Evolutionary conservation across 1,140 invertebrate species (phyloP), one percentile per base, ranked within the genome.

Genomic region (Zaprionus vittiger): DNA sequence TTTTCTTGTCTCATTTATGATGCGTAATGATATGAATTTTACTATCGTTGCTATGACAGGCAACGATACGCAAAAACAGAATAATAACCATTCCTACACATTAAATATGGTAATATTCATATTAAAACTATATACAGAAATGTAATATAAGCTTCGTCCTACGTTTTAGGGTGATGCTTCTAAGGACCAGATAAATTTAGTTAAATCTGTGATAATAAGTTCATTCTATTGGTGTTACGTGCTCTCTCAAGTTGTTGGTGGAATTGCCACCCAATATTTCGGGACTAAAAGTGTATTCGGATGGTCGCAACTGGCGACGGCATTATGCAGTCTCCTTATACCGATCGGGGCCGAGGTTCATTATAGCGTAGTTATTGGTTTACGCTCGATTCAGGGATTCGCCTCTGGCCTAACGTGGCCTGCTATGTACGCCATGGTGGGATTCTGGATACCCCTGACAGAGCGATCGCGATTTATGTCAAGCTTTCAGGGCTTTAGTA

Each of bases 391-490:
- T 47, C 95, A 96, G 93, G 95, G 95, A 34, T 94, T 95, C 71
- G 95, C 95, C n/a, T 95, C 95, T 73, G 97, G 97, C 56, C 94
- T 98, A 34, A 97, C 96, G 3, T 98, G 97, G 95, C 97, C 97
- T 31, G 96, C 96, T 1, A 97, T 97, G 95, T 97, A 97, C 92
- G 96, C 96, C 15, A 94, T 97, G 47, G 96, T 97, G 78, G 96
- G 96, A n/a, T 95, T 96, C 78, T 98, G 97, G 97, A 96, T 97
- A 66, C 97, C 97, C 15, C 94, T 96, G 2, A 93, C 94, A 20
- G 97, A 97, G 93, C 94, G 96, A 57, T 97, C 95, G 31, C 93
- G 95, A 65, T 96, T 96, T 86, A 96, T 96, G 95, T 96, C 95
- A 77, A 96, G 95, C 81, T 96, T 96, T 87, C 95, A 96, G 94